Evolutionary conservation across 1,140 invertebrate genomes (phyloP).

Genomic region (Drosophila chauvacae): DNA sequence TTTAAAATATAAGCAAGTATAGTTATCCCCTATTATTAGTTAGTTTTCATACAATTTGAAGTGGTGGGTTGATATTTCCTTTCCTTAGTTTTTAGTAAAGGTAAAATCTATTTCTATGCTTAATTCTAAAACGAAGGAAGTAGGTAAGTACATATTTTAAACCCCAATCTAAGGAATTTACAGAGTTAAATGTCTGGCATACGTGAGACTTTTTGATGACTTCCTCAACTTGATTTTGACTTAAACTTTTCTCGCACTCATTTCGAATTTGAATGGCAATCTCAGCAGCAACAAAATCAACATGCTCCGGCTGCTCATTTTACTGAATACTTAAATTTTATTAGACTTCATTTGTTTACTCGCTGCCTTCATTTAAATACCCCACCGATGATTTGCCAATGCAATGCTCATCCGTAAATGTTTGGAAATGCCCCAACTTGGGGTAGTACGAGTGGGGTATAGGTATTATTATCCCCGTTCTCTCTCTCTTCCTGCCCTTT

Average conservation of each 20-base stretch:
- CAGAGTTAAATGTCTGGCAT: not conserved
- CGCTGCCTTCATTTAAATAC: conserved; percentile 54
- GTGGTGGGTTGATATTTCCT: rapidly evolving
- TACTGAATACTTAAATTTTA: conserved; percentile 63
- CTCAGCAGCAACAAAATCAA: conserved; percentile 28
- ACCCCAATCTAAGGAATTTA: not conserved
- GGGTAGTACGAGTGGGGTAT: conserved; percentile 5
- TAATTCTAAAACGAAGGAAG: not conserved
- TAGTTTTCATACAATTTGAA: not conserved
- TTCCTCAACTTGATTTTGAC: not conserved
- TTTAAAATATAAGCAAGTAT: not conserved
- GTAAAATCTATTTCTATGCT: not conserved
- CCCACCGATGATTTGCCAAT: conserved; percentile 35
- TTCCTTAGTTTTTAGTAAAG: not conserved
- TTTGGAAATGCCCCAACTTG: conserved; percentile 61
- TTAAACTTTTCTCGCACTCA: conserved; percentile 24
- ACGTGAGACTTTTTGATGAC: not conserved
- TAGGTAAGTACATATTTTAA: not conserved
- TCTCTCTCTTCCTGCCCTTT: conserved; percentile 24
- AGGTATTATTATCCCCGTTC: conserved; percentile 10
- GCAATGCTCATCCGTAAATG: conserved; percentile 44
- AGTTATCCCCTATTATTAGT: not conserved
- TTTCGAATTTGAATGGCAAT: conserved; percentile 41
- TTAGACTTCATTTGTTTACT: conserved; percentile 66
- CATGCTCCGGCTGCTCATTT: conserved; percentile 19